These are phyloP conservation scores for Cyprinodon diabolis DNA, from an alignment of 2,797 vertebrate genomes.

Conservation along the genomic window DNA sequence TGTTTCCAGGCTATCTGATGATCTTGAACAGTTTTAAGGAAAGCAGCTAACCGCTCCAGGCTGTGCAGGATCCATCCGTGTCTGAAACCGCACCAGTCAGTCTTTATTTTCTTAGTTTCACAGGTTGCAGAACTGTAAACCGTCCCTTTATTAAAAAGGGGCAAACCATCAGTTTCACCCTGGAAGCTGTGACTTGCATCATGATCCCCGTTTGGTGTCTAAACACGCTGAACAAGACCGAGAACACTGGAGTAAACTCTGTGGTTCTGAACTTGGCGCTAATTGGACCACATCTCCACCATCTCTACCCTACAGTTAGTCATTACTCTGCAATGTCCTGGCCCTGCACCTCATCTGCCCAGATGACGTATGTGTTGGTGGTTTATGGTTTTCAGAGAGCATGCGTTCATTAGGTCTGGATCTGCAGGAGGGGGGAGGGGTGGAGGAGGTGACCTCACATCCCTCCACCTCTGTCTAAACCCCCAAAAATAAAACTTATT, in stretches of 20 bases:
- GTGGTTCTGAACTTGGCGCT: conserved; percentile 64
- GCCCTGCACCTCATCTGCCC: conserved; percentile 38
- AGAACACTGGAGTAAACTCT: conserved; percentile 58
- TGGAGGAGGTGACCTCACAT: conserved; percentile 15
- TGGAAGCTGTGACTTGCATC: conserved; percentile 20
- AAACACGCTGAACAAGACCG: conserved; percentile 49
- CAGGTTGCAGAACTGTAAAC: background rate
- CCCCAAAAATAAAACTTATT: conserved; percentile 37
- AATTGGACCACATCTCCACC: conserved; percentile 71
- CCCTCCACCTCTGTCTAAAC: background rate
- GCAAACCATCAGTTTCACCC: conserved; percentile 23
- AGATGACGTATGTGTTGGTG: conserved; percentile 59
- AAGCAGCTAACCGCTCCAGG: background rate
- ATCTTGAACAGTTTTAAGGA: too few species aligned
- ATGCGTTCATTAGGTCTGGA: conserved; percentile 28
- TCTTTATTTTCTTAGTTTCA: too few species aligned
- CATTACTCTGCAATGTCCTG: conserved; percentile 70
- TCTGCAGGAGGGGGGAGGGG: conserved; percentile 22
- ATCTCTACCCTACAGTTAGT: conserved; percentile 64
- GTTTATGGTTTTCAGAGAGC: conserved; percentile 45
- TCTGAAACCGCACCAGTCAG: background rate
- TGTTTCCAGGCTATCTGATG: background rate
- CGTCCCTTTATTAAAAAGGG: conserved; percentile 8
- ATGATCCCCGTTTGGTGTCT: conserved; percentile 36
- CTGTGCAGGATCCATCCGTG: background rate